Percentiles rank a stretch among this genome's conserved stretches.
Conservation (phyloP, 2,113 vertebrate species). For the Ondatra zibethicus region DNA sequence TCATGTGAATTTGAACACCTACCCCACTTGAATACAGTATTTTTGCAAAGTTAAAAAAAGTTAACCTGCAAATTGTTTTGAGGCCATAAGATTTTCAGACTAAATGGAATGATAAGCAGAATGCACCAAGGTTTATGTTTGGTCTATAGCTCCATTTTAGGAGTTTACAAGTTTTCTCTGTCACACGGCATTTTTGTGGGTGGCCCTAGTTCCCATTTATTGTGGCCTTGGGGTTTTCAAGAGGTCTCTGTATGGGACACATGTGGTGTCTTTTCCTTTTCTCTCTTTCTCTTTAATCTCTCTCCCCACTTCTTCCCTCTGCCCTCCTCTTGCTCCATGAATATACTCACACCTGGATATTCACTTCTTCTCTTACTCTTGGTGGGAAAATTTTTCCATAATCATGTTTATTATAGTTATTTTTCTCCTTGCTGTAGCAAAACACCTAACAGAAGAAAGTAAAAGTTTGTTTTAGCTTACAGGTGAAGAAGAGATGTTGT, state of each 20-base stretch:
- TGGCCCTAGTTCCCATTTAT: neutral
- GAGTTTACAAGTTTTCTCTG: neutral
- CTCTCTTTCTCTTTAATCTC: neutral
- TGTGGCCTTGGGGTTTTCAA: slow-evolving; percentile 24
- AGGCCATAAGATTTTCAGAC: neutral
- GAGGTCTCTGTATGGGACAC: neutral
- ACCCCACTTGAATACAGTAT: too few relatives aligned
- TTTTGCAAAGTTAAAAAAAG: neutral
- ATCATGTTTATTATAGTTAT: neutral
- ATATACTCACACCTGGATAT: neutral
- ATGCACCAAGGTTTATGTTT: neutral
- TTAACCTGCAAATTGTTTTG: neutral
- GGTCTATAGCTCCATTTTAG: neutral
- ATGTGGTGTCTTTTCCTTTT: neutral
- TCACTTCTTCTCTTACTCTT: neutral
- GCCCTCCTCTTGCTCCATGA: neutral
- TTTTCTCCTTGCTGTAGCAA: neutral
- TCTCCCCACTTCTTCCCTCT: too few relatives aligned
- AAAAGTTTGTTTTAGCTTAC: neutral
- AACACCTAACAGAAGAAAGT: neutral
- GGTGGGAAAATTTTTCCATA: neutral
- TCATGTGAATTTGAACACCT: neutral
- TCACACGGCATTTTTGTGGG: neutral
- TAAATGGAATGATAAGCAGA: neutral
- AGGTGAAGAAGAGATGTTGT: neutral